These are phyloP conservation scores for Conopomorpha cramerella DNA, from an alignment of 1,140 invertebrate species.

Conservation along the genomic window DNA sequence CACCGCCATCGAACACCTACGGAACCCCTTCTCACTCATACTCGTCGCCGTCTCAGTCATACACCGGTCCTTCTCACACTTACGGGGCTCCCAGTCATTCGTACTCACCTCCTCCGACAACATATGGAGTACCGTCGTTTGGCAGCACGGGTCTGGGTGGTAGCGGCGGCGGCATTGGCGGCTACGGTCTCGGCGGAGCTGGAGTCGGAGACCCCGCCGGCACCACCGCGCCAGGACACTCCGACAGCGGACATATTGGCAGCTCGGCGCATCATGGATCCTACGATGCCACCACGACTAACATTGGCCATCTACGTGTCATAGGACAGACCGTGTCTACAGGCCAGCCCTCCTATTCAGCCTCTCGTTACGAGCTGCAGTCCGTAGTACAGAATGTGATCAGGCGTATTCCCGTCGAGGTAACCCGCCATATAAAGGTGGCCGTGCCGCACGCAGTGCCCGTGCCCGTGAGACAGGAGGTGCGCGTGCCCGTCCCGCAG, in stretches of 20 bases:
- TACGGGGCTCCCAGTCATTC: neutral
- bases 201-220: constrained; percentile 5
- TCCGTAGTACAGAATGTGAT: constrained; percentile 44
- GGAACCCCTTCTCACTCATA: constrained; percentile 12
- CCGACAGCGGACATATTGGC: neutral
- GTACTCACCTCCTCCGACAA: too few relatives aligned
- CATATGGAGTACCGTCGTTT: too few relatives aligned
- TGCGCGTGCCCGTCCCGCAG: constrained; percentile 46
- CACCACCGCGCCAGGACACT: neutral
- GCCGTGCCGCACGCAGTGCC: constrained; percentile 38
- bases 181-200: neutral
- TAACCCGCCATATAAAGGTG: constrained; percentile 38
- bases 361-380: constrained; percentile 39
- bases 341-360: constrained; percentile 16
- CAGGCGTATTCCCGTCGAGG: constrained; percentile 36
- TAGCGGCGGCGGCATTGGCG: neutral
- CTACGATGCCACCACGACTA: too few relatives aligned
- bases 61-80: constrained; percentile 7
- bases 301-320: constrained; percentile 20
- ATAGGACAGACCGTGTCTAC: constrained; percentile 35
- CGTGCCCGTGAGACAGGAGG: constrained; percentile 40
- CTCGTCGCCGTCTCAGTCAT: constrained; percentile 13
- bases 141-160: too few relatives aligned
- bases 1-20: constrained; percentile 24
- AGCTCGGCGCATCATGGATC: too few relatives aligned